Conservation (phyloP, 2,888 invertebrate species). For the Mylabris sibirica region DNA sequence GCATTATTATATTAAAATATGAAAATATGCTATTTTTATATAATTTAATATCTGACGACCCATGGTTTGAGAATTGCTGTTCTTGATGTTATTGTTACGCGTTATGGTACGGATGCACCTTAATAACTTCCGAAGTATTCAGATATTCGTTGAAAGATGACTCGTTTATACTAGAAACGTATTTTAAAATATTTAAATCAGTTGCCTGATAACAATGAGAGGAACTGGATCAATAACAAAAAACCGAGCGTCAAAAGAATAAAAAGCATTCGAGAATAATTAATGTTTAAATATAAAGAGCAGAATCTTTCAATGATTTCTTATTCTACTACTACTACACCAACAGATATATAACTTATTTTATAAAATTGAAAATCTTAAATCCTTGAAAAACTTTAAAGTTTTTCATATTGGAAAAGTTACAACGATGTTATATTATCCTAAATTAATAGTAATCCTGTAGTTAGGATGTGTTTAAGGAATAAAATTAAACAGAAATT, state of each 20-base stretch:
- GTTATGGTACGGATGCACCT: neutral
- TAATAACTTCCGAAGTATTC: neutral
- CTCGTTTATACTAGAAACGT: neutral
- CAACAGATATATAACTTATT: neutral
- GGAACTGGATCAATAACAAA: neutral
- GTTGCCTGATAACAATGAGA: neutral
- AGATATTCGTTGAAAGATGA: neutral
- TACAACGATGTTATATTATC: neutral
- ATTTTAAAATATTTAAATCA: neutral
- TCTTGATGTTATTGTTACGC: neutral
- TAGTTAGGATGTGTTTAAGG: neutral
- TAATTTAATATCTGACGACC: too few relatives aligned
- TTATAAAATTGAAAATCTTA: neutral
- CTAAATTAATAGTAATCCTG: neutral
- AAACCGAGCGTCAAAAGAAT: neutral
- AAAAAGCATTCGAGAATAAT: neutral
- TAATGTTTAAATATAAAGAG: neutral
- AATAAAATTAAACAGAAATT: neutral
- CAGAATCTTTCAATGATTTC: neutral
- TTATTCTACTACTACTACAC: neutral
- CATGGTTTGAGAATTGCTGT: too few relatives aligned
- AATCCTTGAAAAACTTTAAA: neutral
- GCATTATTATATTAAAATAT: too few relatives aligned
- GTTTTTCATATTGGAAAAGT: neutral
- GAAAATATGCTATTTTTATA: too few relatives aligned